Evolutionary conservation across 2,113 vertebrate species (phyloP), one percentile per base, ranked within the genome.

Genomic region (Cyprinus carpio): DNA sequence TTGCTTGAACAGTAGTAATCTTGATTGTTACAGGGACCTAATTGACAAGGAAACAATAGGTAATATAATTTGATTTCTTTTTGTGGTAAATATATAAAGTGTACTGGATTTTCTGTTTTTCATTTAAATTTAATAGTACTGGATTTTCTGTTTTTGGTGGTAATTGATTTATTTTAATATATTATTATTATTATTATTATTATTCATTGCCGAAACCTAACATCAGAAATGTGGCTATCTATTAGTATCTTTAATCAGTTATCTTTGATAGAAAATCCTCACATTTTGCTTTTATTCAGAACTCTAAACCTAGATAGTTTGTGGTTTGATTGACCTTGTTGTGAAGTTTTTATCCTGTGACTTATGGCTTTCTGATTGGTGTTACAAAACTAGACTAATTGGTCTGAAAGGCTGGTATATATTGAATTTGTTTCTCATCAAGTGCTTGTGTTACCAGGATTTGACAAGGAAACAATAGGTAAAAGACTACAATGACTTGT

Each of bases 341-440:
- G 81, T 58, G 31, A 72, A 72, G 81, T 58, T 83, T 83, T 40
- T 31, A 51, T 54, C 12, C 6, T 51, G 58, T 80, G 80, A 82
- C 60, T 82, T 64, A 83, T 72, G 67, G 29, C 81, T 83, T 83
- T 83, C 31, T 83, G 51, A 74, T 82, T 31, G 20, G 46, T n/a
- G 13, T 56, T 4, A 18, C 1, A 72, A 40, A 74, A 72, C 20
- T 56, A 64, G 23, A 81, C 20, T 54, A 72, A 81, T 83, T 74
- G 67, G 49, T 27, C n/a, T 58, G 46, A 83, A 56, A 72, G 67
- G 31, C 65, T 72, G 67, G 54, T 64, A 78, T 65, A 25, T 69
- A 27, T 83, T 43, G 40, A 43, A 43, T 43, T 43, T 43, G 40
- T 43, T 83, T 72, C 81, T 74, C 49, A 58, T 58, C 51, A 72